A percentile compares a stretch with the other conserved stretches of the same genome.
Conservation (phyloP, 1,140 invertebrate genomes). For the Camponotus vicinus region DNA sequence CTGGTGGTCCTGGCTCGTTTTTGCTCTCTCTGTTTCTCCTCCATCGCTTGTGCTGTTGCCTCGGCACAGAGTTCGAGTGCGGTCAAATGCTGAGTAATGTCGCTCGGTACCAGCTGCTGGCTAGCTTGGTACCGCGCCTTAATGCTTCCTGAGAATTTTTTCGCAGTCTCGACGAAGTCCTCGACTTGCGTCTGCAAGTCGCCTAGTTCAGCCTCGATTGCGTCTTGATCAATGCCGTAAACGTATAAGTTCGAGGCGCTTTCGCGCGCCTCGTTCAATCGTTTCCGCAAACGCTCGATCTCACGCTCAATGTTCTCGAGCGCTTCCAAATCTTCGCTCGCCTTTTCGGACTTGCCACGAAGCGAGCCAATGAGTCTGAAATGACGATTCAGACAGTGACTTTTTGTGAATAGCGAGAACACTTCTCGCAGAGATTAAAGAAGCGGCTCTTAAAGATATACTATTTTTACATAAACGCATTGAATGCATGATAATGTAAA, state of each 20-base stretch:
- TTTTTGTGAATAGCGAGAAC: background rate
- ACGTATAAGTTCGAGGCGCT: slow-evolving; percentile 90
- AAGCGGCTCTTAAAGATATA: background rate
- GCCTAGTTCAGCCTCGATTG: slow-evolving; percentile 86
- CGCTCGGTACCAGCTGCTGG: slow-evolving; percentile 90
- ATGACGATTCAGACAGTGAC: slow-evolving; percentile 44
- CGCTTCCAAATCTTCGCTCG: slow-evolving; percentile 88
- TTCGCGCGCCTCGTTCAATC: slow-evolving; percentile 88
- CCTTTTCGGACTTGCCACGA: slow-evolving; percentile 87
- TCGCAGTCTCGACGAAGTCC: slow-evolving; percentile 87
- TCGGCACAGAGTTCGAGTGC: slow-evolving; percentile 93
- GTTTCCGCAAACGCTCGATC: slow-evolving; percentile 89
- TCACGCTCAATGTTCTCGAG: slow-evolving; percentile 88
- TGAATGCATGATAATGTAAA: background rate
- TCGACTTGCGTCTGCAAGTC: slow-evolving; percentile 86
- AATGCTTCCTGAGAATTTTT: slow-evolving; percentile 89
- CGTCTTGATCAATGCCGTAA: slow-evolving; percentile 89
- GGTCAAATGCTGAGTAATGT: slow-evolving; percentile 92
- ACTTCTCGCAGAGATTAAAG: background rate
- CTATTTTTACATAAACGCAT: background rate
- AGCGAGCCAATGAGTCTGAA: slow-evolving; percentile 86
- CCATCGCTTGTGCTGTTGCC: slow-evolving; percentile 91
- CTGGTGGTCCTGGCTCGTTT: slow-evolving; percentile 93
- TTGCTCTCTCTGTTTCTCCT: slow-evolving; percentile 94
- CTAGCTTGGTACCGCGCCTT: slow-evolving; percentile 90